These are phyloP conservation scores for Myopa testacea DNA, from an alignment of 2,888 invertebrate genomes.

Conservation along the genomic window DNA sequence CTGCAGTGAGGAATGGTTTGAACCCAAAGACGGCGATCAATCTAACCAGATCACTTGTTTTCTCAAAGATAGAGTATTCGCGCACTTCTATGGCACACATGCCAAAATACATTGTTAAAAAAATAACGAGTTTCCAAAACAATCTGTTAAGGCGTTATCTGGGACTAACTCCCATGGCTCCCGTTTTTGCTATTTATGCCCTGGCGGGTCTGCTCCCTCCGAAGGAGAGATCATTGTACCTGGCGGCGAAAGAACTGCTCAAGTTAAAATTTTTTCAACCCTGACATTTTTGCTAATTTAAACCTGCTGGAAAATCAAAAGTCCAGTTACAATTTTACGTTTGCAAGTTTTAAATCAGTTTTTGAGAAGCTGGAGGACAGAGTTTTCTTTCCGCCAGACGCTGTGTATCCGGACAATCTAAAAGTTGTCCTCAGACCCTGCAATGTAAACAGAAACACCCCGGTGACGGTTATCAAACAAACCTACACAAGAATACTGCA, in stretches of 20 bases:
- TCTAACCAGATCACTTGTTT: not conserved
- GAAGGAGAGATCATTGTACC: constrained; percentile 9
- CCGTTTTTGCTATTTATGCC: constrained; percentile 3
- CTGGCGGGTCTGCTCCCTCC: not conserved
- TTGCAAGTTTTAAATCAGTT: not conserved
- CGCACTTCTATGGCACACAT: constrained; percentile 2
- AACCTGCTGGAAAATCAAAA: not conserved
- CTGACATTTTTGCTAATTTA: not conserved
- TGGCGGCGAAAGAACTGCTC: constrained; percentile 22
- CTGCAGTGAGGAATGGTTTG: not conserved
- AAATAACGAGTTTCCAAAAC: constrained; percentile 32
- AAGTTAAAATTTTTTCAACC: constrained; percentile 17
- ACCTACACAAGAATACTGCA: not conserved
- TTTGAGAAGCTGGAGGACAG: not conserved
- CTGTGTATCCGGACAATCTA: too few relatives aligned
- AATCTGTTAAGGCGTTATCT: not conserved
- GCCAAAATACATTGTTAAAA: not conserved
- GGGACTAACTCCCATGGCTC: constrained; percentile 9
- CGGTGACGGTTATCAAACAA: not conserved
- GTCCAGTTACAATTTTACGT: not conserved
- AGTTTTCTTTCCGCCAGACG: too few relatives aligned
- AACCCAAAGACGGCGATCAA: not conserved
- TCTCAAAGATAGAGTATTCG: constrained; percentile 14
- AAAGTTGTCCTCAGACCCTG: too few relatives aligned
- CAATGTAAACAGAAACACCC: not conserved